Evolutionary conservation across 2,797 vertebrate genomes (phyloP), one percentile per base, ranked within the genome.

Genomic region (Rhabdophis nuchalis): DNA sequence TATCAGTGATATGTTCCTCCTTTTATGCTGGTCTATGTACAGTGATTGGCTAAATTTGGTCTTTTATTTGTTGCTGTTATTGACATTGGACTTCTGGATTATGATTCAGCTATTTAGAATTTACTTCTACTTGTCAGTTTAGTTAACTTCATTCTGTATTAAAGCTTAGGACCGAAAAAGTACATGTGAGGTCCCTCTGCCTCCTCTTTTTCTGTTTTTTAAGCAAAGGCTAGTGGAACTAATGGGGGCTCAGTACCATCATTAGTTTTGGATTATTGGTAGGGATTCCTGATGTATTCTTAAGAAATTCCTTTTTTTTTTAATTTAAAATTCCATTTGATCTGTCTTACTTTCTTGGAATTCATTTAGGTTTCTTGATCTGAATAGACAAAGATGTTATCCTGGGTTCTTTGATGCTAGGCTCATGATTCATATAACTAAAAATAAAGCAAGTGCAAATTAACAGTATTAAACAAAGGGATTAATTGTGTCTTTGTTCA

Each of bases 351-450:
- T 46, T 87, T 87, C 4, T 60, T 27, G 52, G n/a, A 68, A 46
- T 86, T 52, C 29, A 32, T 54, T 14, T 87, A 27, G 12, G 77
- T 92, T 1, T 58, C 5, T 36, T 89, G 0, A 0, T 25, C 41
- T 46, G 36, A 82, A 82, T 5, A 82, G 86, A 72, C 89, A 93
- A 64, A 88, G 91, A 92, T 27, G 86, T 60, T 6, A 4, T 68
- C 52, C 58, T 56, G 27, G 14, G 64, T 92, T 85, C 91, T 94
- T 72, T 92, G 77, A 85, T 68, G 46, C 85, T 12, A 94, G 94
- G 93, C 95, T 94, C 95, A 96, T 93, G 94, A 46, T 90, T 94
- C 32, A 50, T 77, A 72, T 5, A 77, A 91, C 56, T 94, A 52
- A 89, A 57, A 87, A 53, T 93, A 86, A 94, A 77, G 91, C 1